These are phyloP conservation scores for Plutomurus gul DNA, from an alignment of 1,140 invertebrate genomes.

Conservation along the genomic window DNA sequence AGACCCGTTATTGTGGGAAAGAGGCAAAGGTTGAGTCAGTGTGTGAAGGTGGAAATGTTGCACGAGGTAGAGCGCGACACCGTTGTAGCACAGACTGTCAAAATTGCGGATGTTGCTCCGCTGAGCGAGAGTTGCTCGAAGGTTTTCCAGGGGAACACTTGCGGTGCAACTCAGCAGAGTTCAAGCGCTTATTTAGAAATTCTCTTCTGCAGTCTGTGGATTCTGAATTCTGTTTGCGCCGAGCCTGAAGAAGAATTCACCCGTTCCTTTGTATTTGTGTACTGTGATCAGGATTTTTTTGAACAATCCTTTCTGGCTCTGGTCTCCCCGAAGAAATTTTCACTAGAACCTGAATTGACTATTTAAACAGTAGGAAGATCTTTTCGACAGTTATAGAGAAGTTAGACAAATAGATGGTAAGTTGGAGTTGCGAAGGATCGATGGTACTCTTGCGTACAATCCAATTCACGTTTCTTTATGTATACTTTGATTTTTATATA, in stretches of 20 bases:
- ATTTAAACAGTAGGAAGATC: not conserved
- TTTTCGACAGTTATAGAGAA: not conserved
- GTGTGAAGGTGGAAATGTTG: not conserved
- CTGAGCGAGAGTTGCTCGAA: not conserved
- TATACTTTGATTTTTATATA: not conserved
- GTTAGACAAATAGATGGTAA: conserved; percentile 19
- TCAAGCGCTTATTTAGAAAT: conserved; percentile 5
- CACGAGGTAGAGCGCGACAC: not conserved
- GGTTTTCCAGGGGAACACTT: not conserved
- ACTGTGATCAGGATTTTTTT: no score
- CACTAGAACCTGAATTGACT: not conserved
- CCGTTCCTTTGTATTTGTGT: no score
- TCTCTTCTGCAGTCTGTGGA: not conserved
- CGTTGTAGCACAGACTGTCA: not conserved
- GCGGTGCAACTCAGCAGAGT: not conserved
- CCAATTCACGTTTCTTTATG: not conserved
- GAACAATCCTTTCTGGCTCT: no score
- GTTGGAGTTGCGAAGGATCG: conserved; percentile 1
- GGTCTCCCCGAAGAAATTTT: no score
- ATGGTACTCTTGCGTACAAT: conserved; percentile 26
- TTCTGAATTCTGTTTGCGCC: no score
- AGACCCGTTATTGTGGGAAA: not conserved
- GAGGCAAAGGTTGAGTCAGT: not conserved
- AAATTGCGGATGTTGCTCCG: conserved; percentile 2
- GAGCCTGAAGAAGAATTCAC: no score